Base-by-base conservation (phyloP, 2,113 vertebrate species). In the Grus americana region DNA sequence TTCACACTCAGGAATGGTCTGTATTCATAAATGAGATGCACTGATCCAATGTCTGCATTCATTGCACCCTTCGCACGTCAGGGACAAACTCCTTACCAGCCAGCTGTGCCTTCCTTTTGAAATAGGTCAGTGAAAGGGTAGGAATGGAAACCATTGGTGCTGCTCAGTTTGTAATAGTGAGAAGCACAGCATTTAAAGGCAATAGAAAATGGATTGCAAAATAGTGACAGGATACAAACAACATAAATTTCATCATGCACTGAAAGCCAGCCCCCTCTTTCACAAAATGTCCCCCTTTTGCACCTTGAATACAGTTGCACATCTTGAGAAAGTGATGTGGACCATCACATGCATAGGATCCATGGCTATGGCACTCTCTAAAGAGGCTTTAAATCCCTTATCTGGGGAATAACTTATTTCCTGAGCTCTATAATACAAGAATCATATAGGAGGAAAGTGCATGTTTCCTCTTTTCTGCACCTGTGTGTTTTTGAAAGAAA, bases 71-170 rank as follows among this genome's bases (percentile, higher is more conserved):
- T 67, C 2, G 0, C 5, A 38, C 29, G 5, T 32, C n/a, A 68
- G 49, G 19, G 22, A 83, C 27, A 93, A 75, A 55, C 3, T 17
- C 8, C 7, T 50, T 27, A 68, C 7, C 36, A 68, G 29, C 2
- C 47, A 82, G 18, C 14, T 42, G 5, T 19, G 16, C 44, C 47
- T 88, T 54, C 5, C n/a, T 55, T 83, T 49, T 76, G 66, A 72
- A 86, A 67, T 2, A 67, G 6, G 5, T 54, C 22, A 46, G 27
- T 42, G 17, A 66, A 73, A 79, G 3, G 0, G 8, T 17, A 59
- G 17, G 19, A 92, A n/a, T 55, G 22, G 14, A 54, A 30, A 88
- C 3, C 0, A 0, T 34, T 49, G 21, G 30, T 42, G 11, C 3
- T n/a, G 15, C 9, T 58, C 6, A 42, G 0, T 55, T 76, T 61